These are phyloP conservation scores for Drosophila pectinifera DNA, from an alignment of 1,140 invertebrate species.

Conservation along the genomic window DNA sequence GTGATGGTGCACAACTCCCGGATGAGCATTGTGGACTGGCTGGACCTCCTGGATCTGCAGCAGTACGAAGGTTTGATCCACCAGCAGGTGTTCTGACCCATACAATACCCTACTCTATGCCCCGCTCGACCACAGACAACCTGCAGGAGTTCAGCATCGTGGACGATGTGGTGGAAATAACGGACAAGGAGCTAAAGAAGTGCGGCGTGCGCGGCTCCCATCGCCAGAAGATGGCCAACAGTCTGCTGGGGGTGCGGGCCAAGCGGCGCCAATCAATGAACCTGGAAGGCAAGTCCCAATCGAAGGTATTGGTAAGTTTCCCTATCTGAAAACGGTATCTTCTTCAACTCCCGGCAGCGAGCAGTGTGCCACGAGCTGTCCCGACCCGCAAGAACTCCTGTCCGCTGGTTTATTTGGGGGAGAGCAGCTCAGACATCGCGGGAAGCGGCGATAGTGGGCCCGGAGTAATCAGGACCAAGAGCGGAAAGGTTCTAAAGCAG, in stretches of 20 bases:
- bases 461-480: conserved; percentile 66
- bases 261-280: conserved; percentile 85
- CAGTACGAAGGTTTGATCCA: conserved; percentile 70
- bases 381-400: conserved; percentile 71
- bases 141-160: conserved; percentile 86
- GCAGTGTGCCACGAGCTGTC: conserved; percentile 40
- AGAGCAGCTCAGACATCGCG: conserved; percentile 34
- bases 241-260: conserved; percentile 87
- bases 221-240: conserved; percentile 88
- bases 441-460: conserved; percentile 45
- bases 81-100: background rate
- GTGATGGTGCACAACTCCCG: conserved; percentile 75
- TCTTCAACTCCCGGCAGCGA: conserved; percentile 11
- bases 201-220: conserved; percentile 88
- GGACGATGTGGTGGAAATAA: conserved; percentile 87
- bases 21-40: conserved; percentile 73
- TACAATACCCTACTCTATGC: conserved; percentile 3
- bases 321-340: background rate
- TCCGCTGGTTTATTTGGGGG: conserved; percentile 64
- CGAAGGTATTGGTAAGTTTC: background rate
- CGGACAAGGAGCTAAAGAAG: conserved; percentile 87
- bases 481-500: conserved; percentile 69
- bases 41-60: conserved; percentile 72
- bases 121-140: conserved; percentile 34
- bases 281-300: conserved; percentile 60